Base-by-base conservation (phyloP, 2,888 invertebrate genomes). In the Eupithecia subfuscata region DNA sequence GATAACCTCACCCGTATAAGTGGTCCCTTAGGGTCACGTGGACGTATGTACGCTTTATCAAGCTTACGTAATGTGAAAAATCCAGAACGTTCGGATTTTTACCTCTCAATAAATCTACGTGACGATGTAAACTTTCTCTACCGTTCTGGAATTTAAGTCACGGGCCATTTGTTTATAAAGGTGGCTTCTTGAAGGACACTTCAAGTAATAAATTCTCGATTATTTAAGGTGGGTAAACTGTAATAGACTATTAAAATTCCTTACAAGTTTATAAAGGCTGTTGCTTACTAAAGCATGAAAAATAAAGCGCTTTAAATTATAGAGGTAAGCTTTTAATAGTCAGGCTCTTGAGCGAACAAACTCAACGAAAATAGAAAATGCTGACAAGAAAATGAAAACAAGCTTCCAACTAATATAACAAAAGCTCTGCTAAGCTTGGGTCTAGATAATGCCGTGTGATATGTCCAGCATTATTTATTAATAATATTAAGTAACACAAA, bases 91-190 rank as follows among this genome's bases (percentile, higher is more conserved):
- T 68, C 25, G 2, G 63, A 34, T 25, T 71, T 68, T 69, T 52
- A 69, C 30, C 60, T 67, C 14, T 25, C 25, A 71, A 70, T 77
- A 78, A 77, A 76, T 77, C 72, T 72, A 40, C 25, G 67, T 63
- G 45, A 68, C 60, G 68, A 34, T 70, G 9, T 16, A 12, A 73
- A 70, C 63, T 73, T 73, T 76, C 67, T 70, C 18, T 25, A 45
- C 25, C 56, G 34, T 67, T 70, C 12, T 67, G 65, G 25, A 25
- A 65, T 60, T 75, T 71, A 71, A 60, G 69, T 75, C 64, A 71
- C 52, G 65, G 60, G 30, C 74, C 37, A 69, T 73, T 73, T 64
- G 52, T 69, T 70, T 73, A 52, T n/a, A 52, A 65, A 73, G 52
- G 30, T 43, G 14, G 60, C 25, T 56, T 70, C 70, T 37, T 30